Base-by-base conservation (phyloP, 1,140 invertebrate species). In the Orchesella cincta region DNA sequence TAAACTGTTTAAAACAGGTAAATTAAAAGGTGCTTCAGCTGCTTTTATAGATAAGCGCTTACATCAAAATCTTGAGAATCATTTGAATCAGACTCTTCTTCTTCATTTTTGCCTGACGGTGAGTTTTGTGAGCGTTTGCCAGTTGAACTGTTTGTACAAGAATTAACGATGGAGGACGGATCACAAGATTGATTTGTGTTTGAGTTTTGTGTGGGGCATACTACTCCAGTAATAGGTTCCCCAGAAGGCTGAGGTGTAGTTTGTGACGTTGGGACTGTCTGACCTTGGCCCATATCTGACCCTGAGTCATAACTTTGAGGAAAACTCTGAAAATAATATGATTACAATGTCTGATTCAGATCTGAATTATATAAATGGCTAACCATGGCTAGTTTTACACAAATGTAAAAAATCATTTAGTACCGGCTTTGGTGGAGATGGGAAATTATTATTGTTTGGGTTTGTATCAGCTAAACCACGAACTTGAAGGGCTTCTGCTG, bases 401-500 rank as follows among this genome's bases (percentile, higher is more conserved):
- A 46, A 46, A 20, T 46, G 39, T 46, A 12, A 46, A 57, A 57
- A 5, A 12, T 57, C 23, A 57, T n/a, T 46, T 46, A 57, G 8
- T 57, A 57, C 52, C 8, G 62, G 62, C n/a, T 67, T 67, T 67
- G 62, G 79, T n/a, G 76, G 71, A 72, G 78, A 73, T 33, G 75
- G 78, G 39, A 52, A 54, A 46, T 29, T 78, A 71, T 81, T 81
- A 39, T 79, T 82, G 34, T 80, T 80, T 16, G 81, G 29, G 28
- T 54, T 82, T 23, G 87, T 87, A 78, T 91, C 90, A 57, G 93
- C 93, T 79, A 96, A 88, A 78, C 94, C 94, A 86, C 94, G 93
- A 80, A 96, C 93, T 87, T 95, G 92, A 81, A 96, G 87, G 80
- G 93, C 88, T 85, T 95, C 93, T 57, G 94, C 94, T 77, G 93